Evolutionary conservation across 2,113 vertebrate genomes (phyloP).

Genomic region (Hippocampus abdominalis): DNA sequence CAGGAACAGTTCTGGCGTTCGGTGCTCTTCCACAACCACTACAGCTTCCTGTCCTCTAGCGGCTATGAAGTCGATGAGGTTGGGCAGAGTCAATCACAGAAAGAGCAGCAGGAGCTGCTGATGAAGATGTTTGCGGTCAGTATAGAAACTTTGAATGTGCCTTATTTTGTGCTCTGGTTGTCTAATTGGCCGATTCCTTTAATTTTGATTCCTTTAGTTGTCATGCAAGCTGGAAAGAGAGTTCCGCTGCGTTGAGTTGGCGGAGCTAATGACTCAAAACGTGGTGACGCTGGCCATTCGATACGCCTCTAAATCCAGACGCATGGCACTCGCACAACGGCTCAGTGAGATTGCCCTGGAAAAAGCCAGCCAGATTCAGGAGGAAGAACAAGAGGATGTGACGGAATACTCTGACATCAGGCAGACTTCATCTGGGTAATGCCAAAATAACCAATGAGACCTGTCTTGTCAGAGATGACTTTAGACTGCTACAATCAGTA

Average conservation of each 20-base stretch:
- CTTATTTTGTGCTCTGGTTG: neutral
- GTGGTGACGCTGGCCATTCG: conserved; percentile 86
- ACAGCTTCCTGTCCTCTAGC: conserved; percentile 82
- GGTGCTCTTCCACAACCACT: conserved; percentile 81
- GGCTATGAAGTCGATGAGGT: conserved; percentile 84
- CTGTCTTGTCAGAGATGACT: neutral
- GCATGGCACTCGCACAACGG: conserved; percentile 82
- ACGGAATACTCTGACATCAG: conserved; percentile 63
- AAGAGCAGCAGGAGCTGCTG: conserved; percentile 89
- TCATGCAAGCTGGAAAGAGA: conserved; percentile 93
- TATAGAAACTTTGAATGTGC: conserved; percentile 8
- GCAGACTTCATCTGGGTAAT: conserved; percentile 67
- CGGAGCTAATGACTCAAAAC: conserved; percentile 85
- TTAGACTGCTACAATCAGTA: neutral
- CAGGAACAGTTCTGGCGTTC: conserved; percentile 96
- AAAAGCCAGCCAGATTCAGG: conserved; percentile 74
- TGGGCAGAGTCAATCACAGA: conserved; percentile 73
- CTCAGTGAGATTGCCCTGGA: conserved; percentile 85
- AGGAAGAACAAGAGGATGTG: conserved; percentile 65
- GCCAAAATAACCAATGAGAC: neutral
- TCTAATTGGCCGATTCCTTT: neutral
- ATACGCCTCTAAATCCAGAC: conserved; percentile 87
- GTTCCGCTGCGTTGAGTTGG: conserved; percentile 90
- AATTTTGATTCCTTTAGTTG: conserved; percentile 69
- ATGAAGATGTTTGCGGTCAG: conserved; percentile 98